Evolutionary conservation across 2,888 invertebrate species (phyloP).

Genomic region (Deilephila porcellus): DNA sequence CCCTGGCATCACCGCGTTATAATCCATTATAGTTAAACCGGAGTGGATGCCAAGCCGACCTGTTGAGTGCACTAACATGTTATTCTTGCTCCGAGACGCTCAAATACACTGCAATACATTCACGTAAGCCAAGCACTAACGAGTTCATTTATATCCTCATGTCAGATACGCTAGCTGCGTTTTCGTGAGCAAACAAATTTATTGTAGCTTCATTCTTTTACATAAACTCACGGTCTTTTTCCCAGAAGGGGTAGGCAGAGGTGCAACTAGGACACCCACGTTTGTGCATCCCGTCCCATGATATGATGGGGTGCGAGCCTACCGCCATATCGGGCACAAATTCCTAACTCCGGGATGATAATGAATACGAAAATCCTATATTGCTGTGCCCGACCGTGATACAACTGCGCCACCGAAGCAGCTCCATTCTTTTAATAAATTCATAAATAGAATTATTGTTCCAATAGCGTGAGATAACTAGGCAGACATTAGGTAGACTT

Average conservation of each 20-base stretch:
- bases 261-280: too few relatives aligned
- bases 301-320: too few relatives aligned
- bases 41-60: constrained; percentile 44
- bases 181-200: constrained; percentile 41
- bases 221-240: background rate
- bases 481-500: too few relatives aligned
- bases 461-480: too few relatives aligned
- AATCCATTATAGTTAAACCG: constrained; percentile 27
- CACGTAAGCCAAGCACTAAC: constrained; percentile 62
- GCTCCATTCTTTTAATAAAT: constrained; percentile 1
- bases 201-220: constrained; percentile 28
- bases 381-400: too few relatives aligned
- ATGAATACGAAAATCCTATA: too few relatives aligned
- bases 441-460: background rate
- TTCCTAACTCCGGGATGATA: too few relatives aligned
- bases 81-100: constrained; percentile 43
- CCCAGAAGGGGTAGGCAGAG: too few relatives aligned
- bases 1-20: constrained; percentile 21
- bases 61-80: constrained; percentile 54
- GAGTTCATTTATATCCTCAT: constrained; percentile 62
- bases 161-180: constrained; percentile 52
- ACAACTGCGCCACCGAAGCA: background rate
- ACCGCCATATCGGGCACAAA: too few relatives aligned
- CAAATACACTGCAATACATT: constrained; percentile 53
- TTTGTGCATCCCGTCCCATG: too few relatives aligned